phyloP scores from a whole-genome alignment of 2,888 invertebrate species.

The Melanargia galathea region DNA sequence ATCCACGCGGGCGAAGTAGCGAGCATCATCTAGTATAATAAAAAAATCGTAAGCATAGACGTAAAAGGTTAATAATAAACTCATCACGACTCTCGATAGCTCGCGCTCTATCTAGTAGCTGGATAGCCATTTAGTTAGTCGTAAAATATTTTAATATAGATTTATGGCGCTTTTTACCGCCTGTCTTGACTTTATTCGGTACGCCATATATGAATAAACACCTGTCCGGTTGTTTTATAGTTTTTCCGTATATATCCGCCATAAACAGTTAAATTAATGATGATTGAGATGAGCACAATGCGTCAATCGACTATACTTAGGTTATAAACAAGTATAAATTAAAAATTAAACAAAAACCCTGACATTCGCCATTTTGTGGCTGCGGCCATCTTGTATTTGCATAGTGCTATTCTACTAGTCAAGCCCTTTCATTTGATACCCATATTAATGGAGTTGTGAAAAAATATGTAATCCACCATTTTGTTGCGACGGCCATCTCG shows the following conservation, averaged over 20 bases:
- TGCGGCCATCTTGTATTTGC: no score
- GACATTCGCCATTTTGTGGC: no score
- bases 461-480: no score
- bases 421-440: no score
- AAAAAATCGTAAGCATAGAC: conserved; percentile 8
- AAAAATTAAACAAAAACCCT: no score
- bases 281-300: no score
- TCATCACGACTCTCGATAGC: background rate
- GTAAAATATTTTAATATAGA: conserved; percentile 8
- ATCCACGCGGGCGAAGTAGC: background rate
- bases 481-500: no score
- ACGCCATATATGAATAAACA: background rate
- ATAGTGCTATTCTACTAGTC: no score
- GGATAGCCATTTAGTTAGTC: conserved; percentile 9
- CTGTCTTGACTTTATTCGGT: background rate
- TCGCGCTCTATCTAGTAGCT: background rate
- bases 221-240: background rate
- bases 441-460: no score
- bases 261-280: no score
- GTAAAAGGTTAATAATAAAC: conserved; percentile 14
- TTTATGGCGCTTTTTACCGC: conserved; percentile 7
- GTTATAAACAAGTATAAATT: no score
- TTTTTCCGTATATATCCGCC: background rate
- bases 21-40: background rate
- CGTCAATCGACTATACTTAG: no score